These are phyloP conservation scores for Parnassius mnemosyne DNA, from an alignment of 2,888 invertebrate species.

Conservation along the genomic window DNA sequence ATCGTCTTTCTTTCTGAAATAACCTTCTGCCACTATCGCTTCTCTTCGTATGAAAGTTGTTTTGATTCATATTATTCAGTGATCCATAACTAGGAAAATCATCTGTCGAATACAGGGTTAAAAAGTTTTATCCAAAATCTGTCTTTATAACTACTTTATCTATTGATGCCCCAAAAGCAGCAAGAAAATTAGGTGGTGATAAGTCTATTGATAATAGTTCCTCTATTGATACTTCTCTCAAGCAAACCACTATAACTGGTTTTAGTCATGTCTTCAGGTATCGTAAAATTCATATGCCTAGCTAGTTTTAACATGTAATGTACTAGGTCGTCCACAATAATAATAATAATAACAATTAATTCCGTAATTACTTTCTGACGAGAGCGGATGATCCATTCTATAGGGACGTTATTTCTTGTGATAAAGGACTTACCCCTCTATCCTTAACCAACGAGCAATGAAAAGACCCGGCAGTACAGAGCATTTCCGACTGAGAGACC, in stretches of 20 bases:
- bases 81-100: slow-evolving; percentile 83
- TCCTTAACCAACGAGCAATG: no score
- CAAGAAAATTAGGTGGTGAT: slow-evolving; percentile 89
- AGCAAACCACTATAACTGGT: slow-evolving; percentile 92
- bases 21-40: slow-evolving; percentile 82
- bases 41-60: slow-evolving; percentile 81
- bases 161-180: slow-evolving; percentile 95
- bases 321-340: slow-evolving; percentile 92
- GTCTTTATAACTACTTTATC: slow-evolving; percentile 96
- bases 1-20: slow-evolving; percentile 86
- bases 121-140: slow-evolving; percentile 89
- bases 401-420: no score
- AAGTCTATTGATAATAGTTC: slow-evolving; percentile 88
- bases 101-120: slow-evolving; percentile 85
- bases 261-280: slow-evolving; percentile 89
- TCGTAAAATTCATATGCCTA: slow-evolving; percentile 88
- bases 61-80: slow-evolving; percentile 76
- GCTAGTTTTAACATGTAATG: slow-evolving; percentile 90
- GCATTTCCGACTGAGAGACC: no score
- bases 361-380: no score
- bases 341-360: no score
- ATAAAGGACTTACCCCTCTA: no score
- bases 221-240: slow-evolving; percentile 87
- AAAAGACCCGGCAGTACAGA: no score
- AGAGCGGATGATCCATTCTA: no score